Base-by-base conservation (phyloP, 2,797 vertebrate species). In the Chrosomus eos region DNA sequence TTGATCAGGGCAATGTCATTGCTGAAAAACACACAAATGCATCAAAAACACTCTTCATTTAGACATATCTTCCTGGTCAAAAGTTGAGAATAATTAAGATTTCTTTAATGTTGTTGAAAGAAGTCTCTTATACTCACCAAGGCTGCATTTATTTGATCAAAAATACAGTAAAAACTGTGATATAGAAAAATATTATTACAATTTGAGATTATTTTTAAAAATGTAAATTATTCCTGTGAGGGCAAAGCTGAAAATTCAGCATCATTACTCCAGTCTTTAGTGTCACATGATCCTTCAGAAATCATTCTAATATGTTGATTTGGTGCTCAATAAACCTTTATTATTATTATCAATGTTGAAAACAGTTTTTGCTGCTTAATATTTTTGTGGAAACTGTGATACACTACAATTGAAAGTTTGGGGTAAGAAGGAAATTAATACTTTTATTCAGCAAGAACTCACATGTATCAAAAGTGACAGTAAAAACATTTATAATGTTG, bases 1-100 rank as follows among this genome's bases (percentile, higher is more conserved):
- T 98, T 99, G 92, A 99, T 91, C 90, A 99, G 92, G 83, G 97
- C 97, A 0, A 98, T 96, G 93, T 98, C 97, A 33, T 95, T 95
- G 45, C 94, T 95, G 74, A 18, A 75, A 23, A 5, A 16, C 5
- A 85, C 72, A 68, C 33, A 77, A 36, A 80, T 53, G 33, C 67
- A 82, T 75, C 9, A 80, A 43, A 70, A 53, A 53, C 19, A 38
- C 23, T 48, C 28, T 36, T 11, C n/a, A 11, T 36, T 85, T 53
- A 67, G 7, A 18, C 4, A 31, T 55, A 11, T 75, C 2, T 21
- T 40, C 16, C 11, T 1, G 1, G 5, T 62, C 58, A 62, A n/a
- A 28, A 28, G n/a, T 60, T 60, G 13, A 28, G 2, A 28, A 62
- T 62, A 14, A 62, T 26, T 28, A 5, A 2, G 55, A 26, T 60